Conservation (phyloP, 2,888 invertebrate species). For the Exocentrus adspersus region DNA sequence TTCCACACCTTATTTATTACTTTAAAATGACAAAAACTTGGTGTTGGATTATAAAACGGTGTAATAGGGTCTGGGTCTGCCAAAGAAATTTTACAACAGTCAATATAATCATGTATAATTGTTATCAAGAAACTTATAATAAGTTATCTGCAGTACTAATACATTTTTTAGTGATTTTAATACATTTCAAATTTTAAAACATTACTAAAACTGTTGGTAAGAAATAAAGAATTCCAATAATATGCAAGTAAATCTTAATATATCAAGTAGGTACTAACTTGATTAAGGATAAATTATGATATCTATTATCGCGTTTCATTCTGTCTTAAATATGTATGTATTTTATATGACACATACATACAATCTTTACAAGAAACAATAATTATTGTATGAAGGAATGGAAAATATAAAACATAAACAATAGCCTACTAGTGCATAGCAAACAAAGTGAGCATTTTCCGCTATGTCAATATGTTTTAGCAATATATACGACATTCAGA, state of each 20-base stretch:
- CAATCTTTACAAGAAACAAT: too few species aligned
- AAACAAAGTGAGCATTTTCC: constrained; percentile 32
- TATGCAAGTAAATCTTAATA: too few species aligned
- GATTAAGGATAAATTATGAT: too few species aligned
- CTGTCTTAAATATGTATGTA: too few species aligned
- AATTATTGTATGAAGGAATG: constrained; percentile 20
- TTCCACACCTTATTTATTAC: constrained; percentile 26
- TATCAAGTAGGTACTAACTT: too few species aligned
- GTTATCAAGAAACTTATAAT: constrained; percentile 29
- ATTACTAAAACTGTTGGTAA: too few species aligned
- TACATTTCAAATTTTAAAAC: too few species aligned
- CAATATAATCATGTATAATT: constrained; percentile 26
- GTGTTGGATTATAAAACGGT: constrained; percentile 1
- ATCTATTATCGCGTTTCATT: too few species aligned
- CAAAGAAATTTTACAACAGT: constrained; percentile 31
- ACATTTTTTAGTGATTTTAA: constrained; percentile 28
- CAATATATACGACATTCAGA: constrained; percentile 28
- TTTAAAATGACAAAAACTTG: neutral
- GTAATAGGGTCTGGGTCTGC: constrained; percentile 6
- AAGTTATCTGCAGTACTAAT: constrained; percentile 35
- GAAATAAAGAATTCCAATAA: too few species aligned
- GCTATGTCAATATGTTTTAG: constrained; percentile 36
- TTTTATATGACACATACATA: too few species aligned
- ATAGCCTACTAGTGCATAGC: constrained; percentile 41
- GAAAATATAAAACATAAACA: constrained; percentile 22